phyloP scores from a whole-genome alignment of 1,140 invertebrate genomes.

The Eulimnadia texana region DNA sequence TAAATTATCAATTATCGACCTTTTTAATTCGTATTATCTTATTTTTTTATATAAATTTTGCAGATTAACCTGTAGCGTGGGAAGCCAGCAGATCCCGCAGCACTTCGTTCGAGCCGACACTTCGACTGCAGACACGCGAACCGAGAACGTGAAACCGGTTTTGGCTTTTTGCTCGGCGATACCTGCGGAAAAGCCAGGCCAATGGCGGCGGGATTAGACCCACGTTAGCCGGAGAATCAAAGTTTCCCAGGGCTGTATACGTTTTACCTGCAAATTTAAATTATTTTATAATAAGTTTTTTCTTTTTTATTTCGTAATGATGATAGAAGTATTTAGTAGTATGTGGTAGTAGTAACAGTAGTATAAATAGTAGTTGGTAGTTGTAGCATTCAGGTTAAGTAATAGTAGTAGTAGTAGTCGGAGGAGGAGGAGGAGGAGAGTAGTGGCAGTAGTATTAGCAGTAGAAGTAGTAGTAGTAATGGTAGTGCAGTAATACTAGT shows the following conservation, averaged over 20 bases:
- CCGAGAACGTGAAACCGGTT: slow-evolving; percentile 77
- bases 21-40: background rate
- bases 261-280: slow-evolving; percentile 7
- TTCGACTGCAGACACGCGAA: slow-evolving; percentile 82
- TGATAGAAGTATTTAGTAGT: too few species aligned
- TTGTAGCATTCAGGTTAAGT: too few species aligned
- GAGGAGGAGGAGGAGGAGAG: too few species aligned
- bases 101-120: slow-evolving; percentile 61
- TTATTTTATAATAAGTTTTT: slow-evolving; percentile 16
- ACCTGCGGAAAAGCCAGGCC: slow-evolving; percentile 83
- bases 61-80: slow-evolving; percentile 74
- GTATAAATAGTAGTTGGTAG: too few species aligned
- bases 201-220: slow-evolving; percentile 80
- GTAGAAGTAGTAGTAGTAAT: too few species aligned
- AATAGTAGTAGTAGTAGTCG: too few species aligned
- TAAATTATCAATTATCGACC: background rate
- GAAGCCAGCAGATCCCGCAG: slow-evolving; percentile 63
- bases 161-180: slow-evolving; percentile 84
- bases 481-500: too few species aligned
- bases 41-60: background rate
- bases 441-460: too few species aligned
- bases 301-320: background rate
- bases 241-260: slow-evolving; percentile 70
- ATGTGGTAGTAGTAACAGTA: too few species aligned
- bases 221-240: slow-evolving; percentile 51